phyloP scores from a whole-genome alignment of 2,113 vertebrate species.

The Ariopsis seemanni region DNA sequence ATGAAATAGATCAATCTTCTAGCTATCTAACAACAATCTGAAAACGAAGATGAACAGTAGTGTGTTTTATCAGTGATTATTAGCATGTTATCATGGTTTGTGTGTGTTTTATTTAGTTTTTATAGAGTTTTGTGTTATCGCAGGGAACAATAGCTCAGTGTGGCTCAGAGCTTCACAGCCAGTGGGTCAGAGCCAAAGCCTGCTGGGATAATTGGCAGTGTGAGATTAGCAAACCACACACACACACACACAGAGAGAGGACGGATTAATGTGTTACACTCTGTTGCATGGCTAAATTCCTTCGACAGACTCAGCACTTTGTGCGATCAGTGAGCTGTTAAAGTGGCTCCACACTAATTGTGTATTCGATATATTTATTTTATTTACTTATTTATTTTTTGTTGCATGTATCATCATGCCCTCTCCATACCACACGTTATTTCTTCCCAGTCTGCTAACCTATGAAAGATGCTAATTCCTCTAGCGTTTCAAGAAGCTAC shows the following conservation, averaged over 20 bases:
- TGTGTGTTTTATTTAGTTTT: neutral
- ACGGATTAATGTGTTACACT: slow-evolving; percentile 15
- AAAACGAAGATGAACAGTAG: neutral
- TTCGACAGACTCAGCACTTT: slow-evolving; percentile 24
- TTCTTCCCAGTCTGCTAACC: too few species aligned
- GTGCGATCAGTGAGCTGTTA: neutral
- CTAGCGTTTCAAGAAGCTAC: neutral
- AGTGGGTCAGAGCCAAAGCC: slow-evolving; percentile 8
- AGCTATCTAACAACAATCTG: too few species aligned
- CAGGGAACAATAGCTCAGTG: slow-evolving; percentile 15
- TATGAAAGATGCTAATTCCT: neutral
- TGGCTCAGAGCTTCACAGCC: slow-evolving; percentile 11
- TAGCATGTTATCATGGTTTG: neutral
- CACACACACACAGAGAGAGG: neutral
- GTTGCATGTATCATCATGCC: too few species aligned
- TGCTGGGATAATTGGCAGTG: slow-evolving; percentile 21
- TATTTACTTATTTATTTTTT: neutral
- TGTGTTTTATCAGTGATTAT: neutral
- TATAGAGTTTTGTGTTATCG: neutral
- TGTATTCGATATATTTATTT: neutral
- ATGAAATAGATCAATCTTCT: neutral
- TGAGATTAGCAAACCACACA: slow-evolving; percentile 12
- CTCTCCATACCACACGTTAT: neutral
- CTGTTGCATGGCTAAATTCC: neutral
- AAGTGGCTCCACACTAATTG: neutral